A percentile compares a stretch with the other conserved stretches of the same genome.
Evolutionary conservation across 1,140 invertebrate species (phyloP).

Genomic region (Halictus rubicundus): DNA sequence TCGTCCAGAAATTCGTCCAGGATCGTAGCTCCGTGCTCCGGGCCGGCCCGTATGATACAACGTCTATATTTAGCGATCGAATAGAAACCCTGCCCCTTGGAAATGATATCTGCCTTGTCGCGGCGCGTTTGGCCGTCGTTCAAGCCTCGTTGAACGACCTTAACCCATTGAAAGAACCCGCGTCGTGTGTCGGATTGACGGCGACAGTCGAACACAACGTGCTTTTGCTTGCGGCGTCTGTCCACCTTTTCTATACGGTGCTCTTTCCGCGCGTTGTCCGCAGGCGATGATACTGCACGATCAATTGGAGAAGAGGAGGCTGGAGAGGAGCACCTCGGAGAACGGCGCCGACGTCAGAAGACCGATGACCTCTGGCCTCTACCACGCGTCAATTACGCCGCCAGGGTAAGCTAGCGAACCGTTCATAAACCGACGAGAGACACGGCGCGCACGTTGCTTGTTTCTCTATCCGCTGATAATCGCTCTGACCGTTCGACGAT

Average conservation of each 20-base stretch:
- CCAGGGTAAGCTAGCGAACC: constrained; percentile 70
- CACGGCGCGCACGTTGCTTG: no score
- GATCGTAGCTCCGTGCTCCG: not conserved
- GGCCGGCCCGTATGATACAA: constrained; percentile 36
- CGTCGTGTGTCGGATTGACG: not conserved
- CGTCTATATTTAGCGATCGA: constrained; percentile 61
- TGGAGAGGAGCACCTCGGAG: constrained; percentile 75
- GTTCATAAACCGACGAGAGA: constrained; percentile 28
- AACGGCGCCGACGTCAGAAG: constrained; percentile 72
- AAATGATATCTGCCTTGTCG: constrained; percentile 48
- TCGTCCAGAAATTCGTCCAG: no score
- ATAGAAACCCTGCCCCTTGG: constrained; percentile 44
- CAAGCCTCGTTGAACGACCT: constrained; percentile 63
- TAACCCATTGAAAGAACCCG: constrained; percentile 63
- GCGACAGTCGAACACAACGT: no score
- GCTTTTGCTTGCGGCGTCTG: no score
- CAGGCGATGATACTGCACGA: constrained; percentile 77
- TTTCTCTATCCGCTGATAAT: no score
- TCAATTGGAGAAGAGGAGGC: constrained; percentile 74
- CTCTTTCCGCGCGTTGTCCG: constrained; percentile 1
- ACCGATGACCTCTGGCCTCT: constrained; percentile 69
- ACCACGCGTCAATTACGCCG: constrained; percentile 74
- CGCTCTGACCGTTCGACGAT: constrained; percentile 50
- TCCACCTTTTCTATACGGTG: no score
- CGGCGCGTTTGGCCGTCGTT: constrained; percentile 62